Evolutionary conservation across 2,888 invertebrate genomes (phyloP), one percentile per base, ranked within the genome.

Genomic region (Orthosia gothica): DNA sequence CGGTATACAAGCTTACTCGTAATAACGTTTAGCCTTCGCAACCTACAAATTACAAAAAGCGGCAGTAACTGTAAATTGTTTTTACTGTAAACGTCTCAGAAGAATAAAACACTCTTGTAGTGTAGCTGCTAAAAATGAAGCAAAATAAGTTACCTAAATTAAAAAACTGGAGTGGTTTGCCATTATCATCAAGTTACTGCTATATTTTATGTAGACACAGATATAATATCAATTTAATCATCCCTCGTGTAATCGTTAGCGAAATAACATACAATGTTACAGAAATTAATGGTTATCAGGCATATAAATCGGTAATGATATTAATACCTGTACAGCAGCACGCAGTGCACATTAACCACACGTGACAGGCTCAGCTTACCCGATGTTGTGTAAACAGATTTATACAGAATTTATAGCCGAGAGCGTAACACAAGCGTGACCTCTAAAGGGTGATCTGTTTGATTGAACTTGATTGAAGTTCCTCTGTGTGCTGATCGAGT

Each of bases 401-500:
- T 65, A 71, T 76, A 76, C 70, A 74, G 85, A 67, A 78, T 69
- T 70, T 78, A 75, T 73, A 65, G 52, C 47, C 20, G 45, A 74
- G 74, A 65, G 57, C 32, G n/a, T 26, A 45, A 71, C 54, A 76
- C 68, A 68, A 76, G 66, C 57, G 67, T 72, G 81, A 83, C 76
- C 81, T 86, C 83, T 72, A 76, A 63, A 76, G 74, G 72, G 66
- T 76, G 71, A 76, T 64, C 65, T 84, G 78, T 84, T 81, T 69
- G 74, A 85, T 83, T 71, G 63, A 84, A 86, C 69, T 82, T 85
- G 74, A 82, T 78, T 82, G 73, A 83, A 83, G 84, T 81, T 40
- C 47, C 69, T 65, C 54, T 57, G 64, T 50, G 45, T 57, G 16
- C 45, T 45, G 26, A 26, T 47, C 52, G 45, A 61, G 23, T 68